phyloP scores from a whole-genome alignment of 2,888 invertebrate genomes.

The Drosophila algonquin region DNA sequence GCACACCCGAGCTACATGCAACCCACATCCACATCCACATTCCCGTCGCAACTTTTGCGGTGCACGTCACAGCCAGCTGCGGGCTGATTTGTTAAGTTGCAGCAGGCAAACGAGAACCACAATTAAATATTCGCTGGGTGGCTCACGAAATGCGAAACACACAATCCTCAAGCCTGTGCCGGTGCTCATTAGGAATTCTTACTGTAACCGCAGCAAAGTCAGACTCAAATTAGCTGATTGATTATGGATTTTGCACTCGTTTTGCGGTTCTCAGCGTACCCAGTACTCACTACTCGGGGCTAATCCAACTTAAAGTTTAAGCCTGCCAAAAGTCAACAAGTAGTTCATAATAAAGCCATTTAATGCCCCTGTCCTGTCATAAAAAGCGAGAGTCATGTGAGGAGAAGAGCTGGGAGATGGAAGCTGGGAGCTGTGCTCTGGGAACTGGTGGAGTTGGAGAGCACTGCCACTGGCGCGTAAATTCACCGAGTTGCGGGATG shows the following conservation, averaged over 20 bases:
- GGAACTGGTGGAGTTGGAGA: constrained; percentile 8
- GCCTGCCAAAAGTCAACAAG: constrained; percentile 71
- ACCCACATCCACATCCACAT: constrained; percentile 9
- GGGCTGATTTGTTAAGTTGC: constrained; percentile 24
- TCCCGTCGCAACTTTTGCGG: constrained; percentile 4
- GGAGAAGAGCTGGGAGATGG: not conserved
- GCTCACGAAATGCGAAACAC: not conserved
- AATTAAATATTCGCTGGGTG: constrained; percentile 14
- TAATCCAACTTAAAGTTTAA: constrained; percentile 61
- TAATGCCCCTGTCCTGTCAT: constrained; percentile 55
- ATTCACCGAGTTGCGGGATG: constrained; percentile 19
- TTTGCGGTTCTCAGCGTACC: constrained; percentile 50
- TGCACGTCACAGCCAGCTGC: constrained; percentile 22
- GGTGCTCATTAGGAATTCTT: constrained; percentile 9
- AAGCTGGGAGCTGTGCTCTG: not conserved
- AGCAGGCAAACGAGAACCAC: constrained; percentile 12
- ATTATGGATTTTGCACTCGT: constrained; percentile 63
- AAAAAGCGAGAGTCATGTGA: constrained; percentile 49
- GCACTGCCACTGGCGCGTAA: constrained; percentile 36
- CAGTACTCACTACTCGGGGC: constrained; percentile 10
- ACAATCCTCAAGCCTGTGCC: not conserved
- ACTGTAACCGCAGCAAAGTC: constrained; percentile 24
- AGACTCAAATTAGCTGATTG: constrained; percentile 39
- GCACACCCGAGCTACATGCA: not conserved
- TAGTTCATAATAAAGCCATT: constrained; percentile 78